Percentiles rank a stretch among this genome's conserved stretches.
phyloP scores from a whole-genome alignment of 2,888 invertebrate genomes.

The Hyles lineata region DNA sequence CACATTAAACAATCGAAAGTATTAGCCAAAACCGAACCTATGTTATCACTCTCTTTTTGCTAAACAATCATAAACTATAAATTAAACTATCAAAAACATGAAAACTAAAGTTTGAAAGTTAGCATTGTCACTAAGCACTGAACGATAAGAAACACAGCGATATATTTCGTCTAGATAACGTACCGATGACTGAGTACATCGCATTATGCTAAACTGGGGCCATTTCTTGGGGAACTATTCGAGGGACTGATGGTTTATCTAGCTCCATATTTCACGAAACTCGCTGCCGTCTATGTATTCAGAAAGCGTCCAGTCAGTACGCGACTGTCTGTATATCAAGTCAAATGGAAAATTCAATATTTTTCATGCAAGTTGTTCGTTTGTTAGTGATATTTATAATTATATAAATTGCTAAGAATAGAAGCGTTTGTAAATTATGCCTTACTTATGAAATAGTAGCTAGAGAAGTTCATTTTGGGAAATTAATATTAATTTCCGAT shows the following conservation, averaged over 20 bases:
- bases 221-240: constrained; percentile 75
- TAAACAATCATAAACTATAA: no score
- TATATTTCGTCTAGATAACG: constrained; percentile 72
- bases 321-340: constrained; percentile 33
- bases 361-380: not conserved
- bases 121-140: not conserved
- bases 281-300: constrained; percentile 50
- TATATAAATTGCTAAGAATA: no score
- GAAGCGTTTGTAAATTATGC: no score
- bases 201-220: constrained; percentile 70
- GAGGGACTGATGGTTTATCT: constrained; percentile 65
- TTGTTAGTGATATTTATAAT: not conserved
- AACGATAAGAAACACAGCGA: constrained; percentile 61
- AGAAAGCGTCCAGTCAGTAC: constrained; percentile 26
- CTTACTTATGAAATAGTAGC: not conserved
- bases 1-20: no score
- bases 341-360: constrained; percentile 24
- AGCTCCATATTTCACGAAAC: constrained; percentile 66
- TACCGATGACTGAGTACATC: constrained; percentile 71
- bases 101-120: not conserved
- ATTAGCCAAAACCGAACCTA: no score
- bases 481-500: no score
- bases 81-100: no score
- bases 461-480: no score
- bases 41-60: no score